Base-by-base conservation (phyloP, 2,797 vertebrate species). In the Novumbra hubbsi region DNA sequence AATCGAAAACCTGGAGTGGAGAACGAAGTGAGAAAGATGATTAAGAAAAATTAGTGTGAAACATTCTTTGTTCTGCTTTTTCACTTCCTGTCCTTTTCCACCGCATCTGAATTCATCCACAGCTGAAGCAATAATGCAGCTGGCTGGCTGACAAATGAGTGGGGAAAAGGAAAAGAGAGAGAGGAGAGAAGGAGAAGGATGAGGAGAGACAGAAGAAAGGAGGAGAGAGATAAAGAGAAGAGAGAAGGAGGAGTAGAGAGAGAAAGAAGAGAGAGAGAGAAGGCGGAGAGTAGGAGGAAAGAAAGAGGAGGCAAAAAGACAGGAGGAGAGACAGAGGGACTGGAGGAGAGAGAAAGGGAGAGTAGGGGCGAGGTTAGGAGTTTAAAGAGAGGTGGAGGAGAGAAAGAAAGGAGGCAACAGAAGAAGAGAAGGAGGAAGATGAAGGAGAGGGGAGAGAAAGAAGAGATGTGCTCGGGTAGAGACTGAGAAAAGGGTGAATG, bases 31-130 rank as follows among this genome's bases (percentile, higher is more conserved):
- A 48, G 77, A 52, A 49, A 71, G 66, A 75, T 72, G 76, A 71
- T 34, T 32, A 57, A 89, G 88, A 93, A 86, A 87, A 90, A 92
- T 79, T 82, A 88, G 79, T 70, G 77, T 66, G 11, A 79, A 91
- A 88, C 86, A 87, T 86, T 78, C 84, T 80, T 45, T 89, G 63
- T 84, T 88, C 88, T 86, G 64, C 41, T 45, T 12, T 76, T 85
- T 17, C 69, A 16, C 50, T 57, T 45, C 41, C 41, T 38, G 49
- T 24, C 19, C 41, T 45, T n/a, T 8, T 28, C 9, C 41, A 45
- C 41, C 11, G 7, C 41, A 45, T 45, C 41, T 45, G 41, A 45
- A 45, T 45, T 45, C 11, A 45, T 45, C 41, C 41, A 8, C 41
- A 45, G 41, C 41, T 45, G 41, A 45, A 45, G 41, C 41, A 45